Evolutionary conservation across 2,113 vertebrate genomes (phyloP).

Genomic region (Malurus melanocephalus): DNA sequence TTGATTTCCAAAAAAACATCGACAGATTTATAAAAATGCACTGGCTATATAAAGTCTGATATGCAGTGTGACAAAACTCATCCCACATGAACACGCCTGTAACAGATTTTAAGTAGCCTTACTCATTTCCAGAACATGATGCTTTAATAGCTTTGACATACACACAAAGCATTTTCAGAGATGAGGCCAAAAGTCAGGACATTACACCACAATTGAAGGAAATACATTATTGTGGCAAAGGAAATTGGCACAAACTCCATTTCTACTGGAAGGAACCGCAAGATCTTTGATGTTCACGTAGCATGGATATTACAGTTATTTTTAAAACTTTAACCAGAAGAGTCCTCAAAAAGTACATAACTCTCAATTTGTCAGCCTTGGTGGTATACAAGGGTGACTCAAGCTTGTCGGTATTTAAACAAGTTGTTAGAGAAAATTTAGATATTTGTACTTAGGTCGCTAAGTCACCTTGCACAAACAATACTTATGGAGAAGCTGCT

Average conservation of each 20-base stretch:
- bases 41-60: not conserved
- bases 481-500: not conserved
- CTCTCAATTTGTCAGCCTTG: not conserved
- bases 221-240: constrained; percentile 53
- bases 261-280: constrained; percentile 34
- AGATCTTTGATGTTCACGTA: constrained; percentile 33
- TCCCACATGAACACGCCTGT: not conserved
- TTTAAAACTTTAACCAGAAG: constrained; percentile 39
- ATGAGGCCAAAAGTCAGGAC: constrained; percentile 49
- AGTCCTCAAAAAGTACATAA: not conserved
- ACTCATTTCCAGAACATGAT: not conserved
- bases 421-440: constrained; percentile 9
- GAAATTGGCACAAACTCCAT: constrained; percentile 25
- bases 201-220: constrained; percentile 54
- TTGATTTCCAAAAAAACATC: not conserved
- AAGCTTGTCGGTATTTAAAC: not conserved
- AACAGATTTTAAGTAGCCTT: not conserved
- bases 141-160: not conserved
- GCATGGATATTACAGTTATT: constrained; percentile 7
- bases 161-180: not conserved
- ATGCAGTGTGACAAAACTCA: not conserved
- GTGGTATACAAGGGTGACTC: constrained; percentile 1
- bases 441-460: not conserved
- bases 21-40: not conserved
- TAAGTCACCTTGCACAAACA: constrained; percentile 18